Evolutionary conservation across 1,140 invertebrate species (phyloP), one percentile per base, ranked within the genome.

Genomic region (Aphidius gifuensis): DNA sequence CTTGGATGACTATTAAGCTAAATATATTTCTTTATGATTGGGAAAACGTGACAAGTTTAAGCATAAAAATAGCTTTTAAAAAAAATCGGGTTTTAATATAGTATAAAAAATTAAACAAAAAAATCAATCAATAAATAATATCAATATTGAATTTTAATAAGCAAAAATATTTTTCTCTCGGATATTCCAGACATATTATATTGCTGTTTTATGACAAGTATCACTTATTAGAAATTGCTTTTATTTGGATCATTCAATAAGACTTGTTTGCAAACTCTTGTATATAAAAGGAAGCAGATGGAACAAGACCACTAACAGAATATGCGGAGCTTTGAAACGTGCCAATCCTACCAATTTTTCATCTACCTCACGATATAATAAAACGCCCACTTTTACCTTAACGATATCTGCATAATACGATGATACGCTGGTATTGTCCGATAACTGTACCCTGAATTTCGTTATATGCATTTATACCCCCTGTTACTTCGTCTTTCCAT

Each of bases 391-490:
- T 42, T 43, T 44, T 50, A 40, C 6, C 9, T 16, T 43, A 53
- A 66, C 50, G 50, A 61, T 56, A 68, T 68, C 64, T 68, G 55
- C 67, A 68, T 68, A 68, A 66, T 68, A 50, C 62, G 50, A 59
- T 51, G 54, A 62, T 64, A 62, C 57, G 40, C 58, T 61, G 9
- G 53, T 55, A 68, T 65, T 68, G 64, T 68, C 64, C 58, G 50
- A 42, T 47, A 40, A 38, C 48, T 49, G 16, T 47, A 3, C 21
- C 40, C 49, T 16, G 9, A 7, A 44, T 44, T 32, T 16, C 21
- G 16, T 44, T 46, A 11, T 40, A 42, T 43, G 9, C 32, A 45
- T 48, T 48, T 11, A 4, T 42, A 16, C 32, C 42, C 38, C 32
- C 40, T 57, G 6, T 43, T 32, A 9, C 11, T 54, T 32, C 50